phyloP scores from a whole-genome alignment of 2,113 vertebrate genomes.

The Vireo altiloquus region DNA sequence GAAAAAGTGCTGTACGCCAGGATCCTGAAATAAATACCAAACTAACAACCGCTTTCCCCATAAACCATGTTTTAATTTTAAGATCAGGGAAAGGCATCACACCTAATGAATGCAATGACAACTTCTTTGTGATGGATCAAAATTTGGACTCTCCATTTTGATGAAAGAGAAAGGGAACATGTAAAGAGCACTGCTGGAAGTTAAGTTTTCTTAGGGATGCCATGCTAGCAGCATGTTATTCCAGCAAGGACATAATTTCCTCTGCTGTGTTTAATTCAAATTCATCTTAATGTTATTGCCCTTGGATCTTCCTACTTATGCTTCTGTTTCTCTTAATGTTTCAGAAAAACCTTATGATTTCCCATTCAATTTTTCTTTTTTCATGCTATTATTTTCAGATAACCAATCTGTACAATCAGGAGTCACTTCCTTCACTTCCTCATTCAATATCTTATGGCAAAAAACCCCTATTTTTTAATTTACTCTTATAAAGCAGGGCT shows the following conservation, averaged over 20 bases:
- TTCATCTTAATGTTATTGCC: fast-evolving
- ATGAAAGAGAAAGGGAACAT: fast-evolving
- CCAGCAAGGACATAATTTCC: neutral
- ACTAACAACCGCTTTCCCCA: too few species aligned
- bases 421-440: neutral
- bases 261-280: neutral
- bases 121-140: neutral
- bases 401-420: neutral
- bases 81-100: too few species aligned
- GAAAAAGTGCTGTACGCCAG: too few species aligned
- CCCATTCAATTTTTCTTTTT: neutral
- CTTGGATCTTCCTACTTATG: neutral
- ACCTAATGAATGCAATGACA: neutral
- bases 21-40: too few species aligned
- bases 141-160: neutral
- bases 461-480: neutral
- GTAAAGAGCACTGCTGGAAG: neutral
- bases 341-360: neutral
- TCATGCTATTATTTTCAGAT: neutral
- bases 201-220: neutral
- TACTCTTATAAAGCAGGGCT: neutral
- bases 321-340: neutral
- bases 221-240: fast-evolving
- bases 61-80: too few species aligned
- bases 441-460: neutral